Conservation (phyloP, 2,113 vertebrate genomes). For the Lepidothrix coronata region DNA sequence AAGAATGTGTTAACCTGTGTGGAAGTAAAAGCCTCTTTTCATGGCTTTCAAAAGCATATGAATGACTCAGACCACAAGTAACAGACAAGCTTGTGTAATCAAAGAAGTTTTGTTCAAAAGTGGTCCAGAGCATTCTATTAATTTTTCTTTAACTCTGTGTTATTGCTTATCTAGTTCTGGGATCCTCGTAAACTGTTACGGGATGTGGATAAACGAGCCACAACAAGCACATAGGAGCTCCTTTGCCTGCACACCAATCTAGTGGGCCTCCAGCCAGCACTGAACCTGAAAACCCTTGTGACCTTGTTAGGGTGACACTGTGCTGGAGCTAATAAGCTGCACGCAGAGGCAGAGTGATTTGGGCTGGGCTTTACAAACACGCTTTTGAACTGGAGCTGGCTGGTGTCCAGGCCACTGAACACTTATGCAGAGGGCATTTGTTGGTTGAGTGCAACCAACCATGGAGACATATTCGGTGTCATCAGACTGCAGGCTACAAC, state of each 20-base stretch:
- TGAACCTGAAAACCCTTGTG: not conserved
- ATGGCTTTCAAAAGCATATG: not conserved
- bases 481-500: not conserved
- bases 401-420: not conserved
- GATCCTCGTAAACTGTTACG: not conserved
- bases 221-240: not conserved
- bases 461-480: not conserved
- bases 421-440: not conserved
- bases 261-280: not conserved
- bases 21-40: not conserved
- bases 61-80: not conserved
- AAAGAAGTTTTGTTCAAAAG: not conserved
- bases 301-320: constrained; percentile 38
- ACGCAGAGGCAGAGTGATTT: not conserved
- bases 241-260: not conserved
- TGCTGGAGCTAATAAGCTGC: not conserved
- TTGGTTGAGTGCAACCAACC: not conserved
- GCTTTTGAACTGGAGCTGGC: constrained; percentile 9
- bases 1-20: not conserved
- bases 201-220: not conserved
- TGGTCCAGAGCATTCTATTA: not conserved
- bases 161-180: not conserved
- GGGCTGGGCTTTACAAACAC: constrained; percentile 29
- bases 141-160: not conserved
- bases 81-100: not conserved